phyloP scores from a whole-genome alignment of 2,888 invertebrate genomes.

The Dryobota labecula region DNA sequence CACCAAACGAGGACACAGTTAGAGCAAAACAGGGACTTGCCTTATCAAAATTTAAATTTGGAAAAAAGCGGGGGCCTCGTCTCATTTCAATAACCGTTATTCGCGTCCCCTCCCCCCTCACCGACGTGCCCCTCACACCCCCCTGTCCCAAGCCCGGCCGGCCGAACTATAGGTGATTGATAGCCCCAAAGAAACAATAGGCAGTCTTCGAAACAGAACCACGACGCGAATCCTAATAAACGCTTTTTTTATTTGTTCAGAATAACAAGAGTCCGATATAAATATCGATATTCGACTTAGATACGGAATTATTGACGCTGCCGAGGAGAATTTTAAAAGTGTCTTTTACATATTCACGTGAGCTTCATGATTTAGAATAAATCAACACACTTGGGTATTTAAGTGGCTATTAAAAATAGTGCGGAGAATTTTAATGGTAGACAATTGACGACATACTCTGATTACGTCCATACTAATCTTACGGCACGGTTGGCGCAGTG shows the following conservation, averaged over 20 bases:
- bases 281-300: slow-evolving; percentile 86
- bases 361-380: slow-evolving; percentile 65
- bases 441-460: slow-evolving; percentile 39
- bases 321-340: slow-evolving; percentile 79
- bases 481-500: no score
- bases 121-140: slow-evolving; percentile 75
- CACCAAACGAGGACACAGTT: slow-evolving; percentile 84
- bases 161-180: slow-evolving; percentile 87
- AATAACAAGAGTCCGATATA: slow-evolving; percentile 86
- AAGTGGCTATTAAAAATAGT: slow-evolving; percentile 65
- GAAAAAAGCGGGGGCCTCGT: slow-evolving; percentile 88
- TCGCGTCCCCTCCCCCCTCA: slow-evolving; percentile 77
- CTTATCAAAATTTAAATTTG: slow-evolving; percentile 91
- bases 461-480: slow-evolving; percentile 48
- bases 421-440: slow-evolving; percentile 63
- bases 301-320: slow-evolving; percentile 82
- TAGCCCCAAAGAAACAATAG: slow-evolving; percentile 89
- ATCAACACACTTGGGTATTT: slow-evolving; percentile 63
- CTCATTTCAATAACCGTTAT: slow-evolving; percentile 91
- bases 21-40: slow-evolving; percentile 88
- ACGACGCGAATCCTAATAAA: slow-evolving; percentile 90
- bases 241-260: slow-evolving; percentile 89
- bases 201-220: slow-evolving; percentile 81
- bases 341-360: slow-evolving; percentile 71
- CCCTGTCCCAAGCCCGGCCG: slow-evolving; percentile 70